Percentiles rank a stretch among this genome's conserved stretches.
Conservation (phyloP, 2,113 vertebrate species). For the Tachysurus vachellii region DNA sequence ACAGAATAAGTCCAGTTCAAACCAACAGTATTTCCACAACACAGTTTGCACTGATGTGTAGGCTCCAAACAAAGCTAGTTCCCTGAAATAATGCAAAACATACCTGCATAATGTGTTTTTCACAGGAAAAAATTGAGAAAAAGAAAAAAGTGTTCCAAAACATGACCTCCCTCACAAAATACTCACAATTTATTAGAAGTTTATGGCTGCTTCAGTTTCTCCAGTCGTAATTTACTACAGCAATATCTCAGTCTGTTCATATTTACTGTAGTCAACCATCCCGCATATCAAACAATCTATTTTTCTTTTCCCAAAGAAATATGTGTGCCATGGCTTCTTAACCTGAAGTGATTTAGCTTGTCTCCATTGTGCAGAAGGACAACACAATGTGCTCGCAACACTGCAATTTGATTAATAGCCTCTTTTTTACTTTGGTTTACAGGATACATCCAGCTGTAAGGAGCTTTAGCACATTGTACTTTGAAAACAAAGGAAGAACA, state of each 20-base stretch:
- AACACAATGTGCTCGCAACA: conserved; percentile 75
- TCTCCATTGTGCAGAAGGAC: conserved; percentile 65
- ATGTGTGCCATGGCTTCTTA: conserved; percentile 34
- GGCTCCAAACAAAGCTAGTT: conserved; percentile 33
- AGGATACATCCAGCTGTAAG: conserved; percentile 75
- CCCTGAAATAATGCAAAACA: conserved; percentile 13
- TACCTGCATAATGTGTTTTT: conserved; percentile 31
- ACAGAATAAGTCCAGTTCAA: background rate
- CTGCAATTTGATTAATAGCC: conserved; percentile 77
- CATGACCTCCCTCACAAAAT: background rate
- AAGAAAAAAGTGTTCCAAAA: conserved; percentile 19
- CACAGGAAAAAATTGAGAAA: background rate
- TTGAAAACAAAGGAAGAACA: conserved; percentile 80
- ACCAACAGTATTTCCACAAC: conserved; percentile 38
- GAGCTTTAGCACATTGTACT: conserved; percentile 77
- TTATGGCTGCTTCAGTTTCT: background rate
- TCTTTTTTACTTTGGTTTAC: conserved; percentile 68
- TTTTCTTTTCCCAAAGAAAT: conserved; percentile 28
- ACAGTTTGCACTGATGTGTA: conserved; percentile 16
- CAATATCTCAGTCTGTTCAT: conserved; percentile 28
- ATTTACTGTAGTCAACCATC: conserved; percentile 23
- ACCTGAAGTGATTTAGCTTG: conserved; percentile 56
- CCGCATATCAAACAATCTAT: conserved; percentile 14
- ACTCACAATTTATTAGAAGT: background rate
- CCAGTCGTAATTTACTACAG: background rate